Percentiles rank a stretch among this genome's conserved stretches.
Conservation (phyloP, 2,888 invertebrate species). For the Cerastoderma edule region DNA sequence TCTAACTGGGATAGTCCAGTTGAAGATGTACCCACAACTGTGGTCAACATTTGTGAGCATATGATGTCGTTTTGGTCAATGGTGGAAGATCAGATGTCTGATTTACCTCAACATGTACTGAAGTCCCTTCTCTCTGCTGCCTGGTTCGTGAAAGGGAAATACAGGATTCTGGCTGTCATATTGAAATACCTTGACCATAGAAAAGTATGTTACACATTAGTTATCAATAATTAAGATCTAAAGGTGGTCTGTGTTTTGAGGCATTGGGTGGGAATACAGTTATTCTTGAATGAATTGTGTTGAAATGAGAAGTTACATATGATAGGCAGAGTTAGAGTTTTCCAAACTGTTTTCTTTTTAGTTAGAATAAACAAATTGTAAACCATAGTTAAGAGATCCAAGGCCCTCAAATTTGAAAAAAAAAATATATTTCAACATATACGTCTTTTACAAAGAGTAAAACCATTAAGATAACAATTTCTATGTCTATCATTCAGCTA, state of each 20-base stretch:
- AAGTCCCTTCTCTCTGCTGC: conserved; percentile 60
- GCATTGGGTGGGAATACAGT: no score
- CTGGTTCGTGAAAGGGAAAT: conserved; percentile 78
- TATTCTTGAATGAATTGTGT: not conserved
- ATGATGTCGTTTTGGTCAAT: conserved; percentile 67
- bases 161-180: conserved; percentile 71
- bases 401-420: no score
- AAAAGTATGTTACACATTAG: conserved; percentile 69
- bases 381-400: no score
- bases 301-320: not conserved
- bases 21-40: conserved; percentile 77
- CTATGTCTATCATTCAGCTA: no score
- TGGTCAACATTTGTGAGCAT: conserved; percentile 65
- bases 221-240: no score
- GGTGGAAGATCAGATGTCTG: conserved; percentile 32
- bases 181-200: conserved; percentile 66
- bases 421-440: no score
- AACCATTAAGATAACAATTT: no score
- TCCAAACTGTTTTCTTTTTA: not conserved
- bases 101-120: conserved; percentile 53
- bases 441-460: no score
- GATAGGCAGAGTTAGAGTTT: not conserved
- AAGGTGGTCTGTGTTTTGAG: no score
- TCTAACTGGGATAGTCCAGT: conserved; percentile 80
- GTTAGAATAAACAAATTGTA: no score